These are phyloP conservation scores for Scolanthus callimorphus DNA, from an alignment of 92 coral and sea anemone genomes.

Conservation along the genomic window DNA sequence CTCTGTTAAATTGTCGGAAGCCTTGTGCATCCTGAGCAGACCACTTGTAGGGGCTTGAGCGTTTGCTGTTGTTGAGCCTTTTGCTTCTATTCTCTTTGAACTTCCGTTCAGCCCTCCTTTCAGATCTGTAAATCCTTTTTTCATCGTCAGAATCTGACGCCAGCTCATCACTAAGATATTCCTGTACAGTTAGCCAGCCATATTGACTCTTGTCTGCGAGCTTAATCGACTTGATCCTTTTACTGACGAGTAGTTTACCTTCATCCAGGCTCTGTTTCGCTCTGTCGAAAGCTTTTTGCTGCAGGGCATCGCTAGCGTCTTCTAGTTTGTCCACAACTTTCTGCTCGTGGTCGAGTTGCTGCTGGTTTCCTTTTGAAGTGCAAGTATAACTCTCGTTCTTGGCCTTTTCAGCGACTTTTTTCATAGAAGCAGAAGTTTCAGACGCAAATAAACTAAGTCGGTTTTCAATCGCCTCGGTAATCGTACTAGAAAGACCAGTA, in stretches of 20 bases:
- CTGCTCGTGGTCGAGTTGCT: constrained; percentile 20
- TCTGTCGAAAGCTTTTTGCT: not conserved
- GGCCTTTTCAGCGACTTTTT: too few species aligned
- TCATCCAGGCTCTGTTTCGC: not conserved
- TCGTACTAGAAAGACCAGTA: too few species aligned
- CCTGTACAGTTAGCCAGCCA: constrained; percentile 24
- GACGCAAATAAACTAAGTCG: too few species aligned
- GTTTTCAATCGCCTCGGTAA: too few species aligned
- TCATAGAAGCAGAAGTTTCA: too few species aligned
- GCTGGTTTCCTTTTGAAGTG: constrained; percentile 36
- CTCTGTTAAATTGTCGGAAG: too few species aligned
- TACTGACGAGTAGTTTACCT: not conserved
- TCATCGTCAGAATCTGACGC: constrained; percentile 33
- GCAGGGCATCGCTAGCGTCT: not conserved
- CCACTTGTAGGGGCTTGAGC: too few species aligned
- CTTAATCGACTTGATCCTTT: constrained; percentile 3
- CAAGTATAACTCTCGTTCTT: constrained; percentile 11
- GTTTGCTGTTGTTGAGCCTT: too few species aligned
- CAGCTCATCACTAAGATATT: constrained; percentile 11
- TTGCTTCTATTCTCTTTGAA: constrained; percentile 12
- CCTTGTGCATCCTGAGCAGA: too few species aligned
- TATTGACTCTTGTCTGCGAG: constrained; percentile 23
- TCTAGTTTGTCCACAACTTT: constrained; percentile 24
- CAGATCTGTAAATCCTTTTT: constrained; percentile 23
- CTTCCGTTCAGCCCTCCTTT: constrained; percentile 18